phyloP scores from a whole-genome alignment of 2,113 vertebrate species.

The Nothoprocta perdicaria region DNA sequence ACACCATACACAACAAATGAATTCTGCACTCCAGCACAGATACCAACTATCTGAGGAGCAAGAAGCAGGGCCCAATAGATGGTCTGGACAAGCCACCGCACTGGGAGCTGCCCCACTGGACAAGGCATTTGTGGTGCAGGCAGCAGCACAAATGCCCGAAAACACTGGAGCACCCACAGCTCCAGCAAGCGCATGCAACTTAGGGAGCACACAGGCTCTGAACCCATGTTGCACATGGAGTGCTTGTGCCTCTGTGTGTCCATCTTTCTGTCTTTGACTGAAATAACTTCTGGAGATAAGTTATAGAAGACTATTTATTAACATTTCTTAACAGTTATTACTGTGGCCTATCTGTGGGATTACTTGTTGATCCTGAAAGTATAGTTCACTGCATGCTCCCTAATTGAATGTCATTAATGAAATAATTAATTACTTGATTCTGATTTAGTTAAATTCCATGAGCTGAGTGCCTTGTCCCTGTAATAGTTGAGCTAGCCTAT shows the following conservation, averaged over 20 bases:
- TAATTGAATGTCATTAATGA: conserved; percentile 52
- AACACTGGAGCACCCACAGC: neutral
- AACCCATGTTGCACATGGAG: rapidly evolving
- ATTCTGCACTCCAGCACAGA: neutral
- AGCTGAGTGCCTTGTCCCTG: conserved; percentile 29
- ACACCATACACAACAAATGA: neutral
- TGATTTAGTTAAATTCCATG: neutral
- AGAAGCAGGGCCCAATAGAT: neutral
- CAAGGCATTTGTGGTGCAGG: neutral
- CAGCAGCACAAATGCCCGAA: neutral
- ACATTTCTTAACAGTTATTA: neutral
- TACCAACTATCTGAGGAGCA: rapidly evolving
- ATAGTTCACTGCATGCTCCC: neutral
- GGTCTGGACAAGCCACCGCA: neutral
- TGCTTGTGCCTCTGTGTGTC: neutral
- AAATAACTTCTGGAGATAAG: neutral
- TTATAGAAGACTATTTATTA: neutral
- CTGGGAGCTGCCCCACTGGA: neutral
- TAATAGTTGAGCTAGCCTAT: neutral
- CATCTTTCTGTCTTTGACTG: neutral
- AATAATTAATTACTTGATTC: conserved; percentile 40
- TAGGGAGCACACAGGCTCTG: neutral
- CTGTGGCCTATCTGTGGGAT: neutral
- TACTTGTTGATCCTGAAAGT: conserved; percentile 27
- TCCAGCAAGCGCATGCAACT: rapidly evolving